Evolutionary conservation across 2,888 invertebrate genomes (phyloP).

Genomic region (Tipula confusa): DNA sequence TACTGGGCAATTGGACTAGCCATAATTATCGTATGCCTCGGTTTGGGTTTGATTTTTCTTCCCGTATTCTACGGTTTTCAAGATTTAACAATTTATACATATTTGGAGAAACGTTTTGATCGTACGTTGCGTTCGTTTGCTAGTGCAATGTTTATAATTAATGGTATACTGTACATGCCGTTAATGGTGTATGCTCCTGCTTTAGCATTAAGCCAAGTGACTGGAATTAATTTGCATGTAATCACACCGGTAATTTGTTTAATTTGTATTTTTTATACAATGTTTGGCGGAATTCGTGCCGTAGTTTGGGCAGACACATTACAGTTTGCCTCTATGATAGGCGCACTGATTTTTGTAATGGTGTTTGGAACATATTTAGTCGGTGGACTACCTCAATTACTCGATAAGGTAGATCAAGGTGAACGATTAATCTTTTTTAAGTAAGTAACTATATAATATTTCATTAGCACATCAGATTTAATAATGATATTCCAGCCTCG

Average conservation of each 20-base stretch:
- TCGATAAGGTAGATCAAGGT: conserved; percentile 54
- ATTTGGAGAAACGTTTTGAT: conserved; percentile 45
- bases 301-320: conserved; percentile 61
- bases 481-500: conserved; percentile 33
- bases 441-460: conserved; percentile 51
- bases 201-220: conserved; percentile 35
- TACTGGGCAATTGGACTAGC: neutral
- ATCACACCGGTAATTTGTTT: neutral
- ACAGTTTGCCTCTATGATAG: conserved; percentile 56
- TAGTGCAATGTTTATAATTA: conserved; percentile 41
- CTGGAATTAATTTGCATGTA: neutral
- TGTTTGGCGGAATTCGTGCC: neutral
- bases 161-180: conserved; percentile 42
- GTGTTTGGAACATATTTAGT: conserved; percentile 41
- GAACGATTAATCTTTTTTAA: conserved; percentile 58
- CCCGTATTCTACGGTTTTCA: conserved; percentile 53
- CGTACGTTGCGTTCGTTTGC: conserved; percentile 41
- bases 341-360: conserved; percentile 54
- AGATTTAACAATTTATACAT: conserved; percentile 47
- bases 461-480: neutral
- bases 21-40: conserved; percentile 31
- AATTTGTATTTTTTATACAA: conserved; percentile 28
- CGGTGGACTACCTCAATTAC: conserved; percentile 57
- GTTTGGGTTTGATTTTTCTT: conserved; percentile 47
- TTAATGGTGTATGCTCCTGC: conserved; percentile 50